Conservation (phyloP, 2,888 invertebrate genomes). For the Polydesmus complanatus region DNA sequence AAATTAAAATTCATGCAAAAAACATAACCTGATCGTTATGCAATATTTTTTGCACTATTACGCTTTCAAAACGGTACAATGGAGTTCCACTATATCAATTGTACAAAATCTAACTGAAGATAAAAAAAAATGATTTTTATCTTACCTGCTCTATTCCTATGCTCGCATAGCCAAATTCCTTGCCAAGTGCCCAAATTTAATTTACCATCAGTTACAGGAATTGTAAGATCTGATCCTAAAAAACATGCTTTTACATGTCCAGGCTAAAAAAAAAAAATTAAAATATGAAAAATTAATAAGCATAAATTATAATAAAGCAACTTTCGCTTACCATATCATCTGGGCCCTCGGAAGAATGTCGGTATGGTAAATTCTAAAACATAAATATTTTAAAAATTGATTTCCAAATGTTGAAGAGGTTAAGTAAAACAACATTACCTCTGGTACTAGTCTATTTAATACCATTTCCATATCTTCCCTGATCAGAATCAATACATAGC, state of each 20-base stretch:
- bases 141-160: conserved; percentile 69
- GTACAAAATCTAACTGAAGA: no score
- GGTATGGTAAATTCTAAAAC: conserved; percentile 66
- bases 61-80: no score
- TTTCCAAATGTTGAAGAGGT: neutral
- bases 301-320: neutral
- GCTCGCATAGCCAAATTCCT: conserved; percentile 95
- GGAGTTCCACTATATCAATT: no score
- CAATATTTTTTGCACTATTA: no score
- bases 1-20: no score
- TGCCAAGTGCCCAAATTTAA: conserved; percentile 87
- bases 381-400: neutral
- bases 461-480: conserved; percentile 99
- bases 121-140: no score
- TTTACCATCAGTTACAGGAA: conserved; percentile 91
- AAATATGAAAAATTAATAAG: neutral
- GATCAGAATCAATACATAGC: conserved; percentile 23
- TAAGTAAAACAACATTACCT: conserved; percentile 37
- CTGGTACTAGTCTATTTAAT: conserved; percentile 96
- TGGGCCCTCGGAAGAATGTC: conserved; percentile 94
- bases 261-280: conserved; percentile 48
- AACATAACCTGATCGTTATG: no score
- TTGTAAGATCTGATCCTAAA: conserved; percentile 84
- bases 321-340: conserved; percentile 78
- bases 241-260: conserved; percentile 96